Conservation (phyloP, 2,113 vertebrate genomes). For the Dicaeum eximium region DNA sequence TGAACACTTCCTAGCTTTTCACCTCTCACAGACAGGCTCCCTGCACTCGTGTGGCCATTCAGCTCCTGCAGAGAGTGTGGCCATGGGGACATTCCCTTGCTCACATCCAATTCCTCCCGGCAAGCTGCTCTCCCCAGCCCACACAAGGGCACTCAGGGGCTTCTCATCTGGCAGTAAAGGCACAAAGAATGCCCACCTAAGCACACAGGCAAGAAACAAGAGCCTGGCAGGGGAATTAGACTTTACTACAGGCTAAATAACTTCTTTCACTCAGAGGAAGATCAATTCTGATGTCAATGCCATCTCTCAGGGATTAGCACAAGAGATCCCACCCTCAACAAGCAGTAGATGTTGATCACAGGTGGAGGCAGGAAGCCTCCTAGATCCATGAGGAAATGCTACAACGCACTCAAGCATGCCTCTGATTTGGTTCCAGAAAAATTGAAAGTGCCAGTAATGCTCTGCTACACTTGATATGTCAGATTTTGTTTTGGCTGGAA, state of each 20-base stretch:
- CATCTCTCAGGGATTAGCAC: not conserved
- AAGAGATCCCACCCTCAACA: not conserved
- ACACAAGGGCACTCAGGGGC: not conserved
- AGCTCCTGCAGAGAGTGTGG: not conserved
- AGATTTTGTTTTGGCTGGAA: not conserved
- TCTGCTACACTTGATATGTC: not conserved
- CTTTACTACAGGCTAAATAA: not conserved
- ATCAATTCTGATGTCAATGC: not conserved
- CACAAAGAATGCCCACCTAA: not conserved
- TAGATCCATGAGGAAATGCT: not conserved
- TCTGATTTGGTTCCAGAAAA: not conserved
- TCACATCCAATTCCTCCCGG: rapidly evolving
- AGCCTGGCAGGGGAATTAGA: not conserved
- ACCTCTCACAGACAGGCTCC: not conserved
- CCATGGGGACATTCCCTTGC: not conserved
- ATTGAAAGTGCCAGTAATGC: not conserved
- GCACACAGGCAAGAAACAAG: not conserved
- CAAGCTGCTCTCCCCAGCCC: not conserved
- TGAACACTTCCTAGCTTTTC: not conserved
- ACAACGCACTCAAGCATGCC: not conserved
- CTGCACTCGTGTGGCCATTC: not conserved
- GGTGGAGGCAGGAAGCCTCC: not conserved
- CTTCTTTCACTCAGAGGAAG: not conserved
- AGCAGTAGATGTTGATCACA: not conserved
- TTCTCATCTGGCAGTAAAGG: not conserved